Evolutionary conservation across 1,140 invertebrate species (phyloP).

Genomic region (Ditylenchus dipsaci): DNA sequence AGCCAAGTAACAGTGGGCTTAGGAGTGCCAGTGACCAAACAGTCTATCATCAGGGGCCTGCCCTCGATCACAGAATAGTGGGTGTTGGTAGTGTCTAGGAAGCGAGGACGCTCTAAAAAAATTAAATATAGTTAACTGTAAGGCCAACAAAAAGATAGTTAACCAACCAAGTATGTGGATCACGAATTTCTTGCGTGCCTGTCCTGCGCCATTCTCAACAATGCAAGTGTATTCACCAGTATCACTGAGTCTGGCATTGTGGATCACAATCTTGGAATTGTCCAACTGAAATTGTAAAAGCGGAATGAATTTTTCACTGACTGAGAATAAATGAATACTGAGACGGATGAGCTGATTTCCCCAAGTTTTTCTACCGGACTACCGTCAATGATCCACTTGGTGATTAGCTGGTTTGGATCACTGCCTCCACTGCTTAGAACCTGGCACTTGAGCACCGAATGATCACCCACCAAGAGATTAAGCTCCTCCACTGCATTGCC

Average conservation of each 20-base stretch:
- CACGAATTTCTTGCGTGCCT: slow-evolving; percentile 51
- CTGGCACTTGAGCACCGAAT: slow-evolving; percentile 36
- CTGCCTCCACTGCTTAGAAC: slow-evolving; percentile 13
- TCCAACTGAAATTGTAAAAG: neutral
- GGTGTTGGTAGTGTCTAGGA: slow-evolving; percentile 51
- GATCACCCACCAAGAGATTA: slow-evolving; percentile 40
- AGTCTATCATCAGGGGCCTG: slow-evolving; percentile 59
- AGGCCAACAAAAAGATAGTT: neutral
- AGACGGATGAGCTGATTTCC: slow-evolving; percentile 1
- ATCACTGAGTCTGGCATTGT: slow-evolving; percentile 35
- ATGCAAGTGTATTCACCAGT: slow-evolving; percentile 57
- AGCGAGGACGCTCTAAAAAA: slow-evolving; percentile 46
- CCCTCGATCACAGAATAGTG: slow-evolving; percentile 58
- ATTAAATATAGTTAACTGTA: neutral
- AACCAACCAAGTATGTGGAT: slow-evolving; percentile 60
- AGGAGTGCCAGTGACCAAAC: slow-evolving; percentile 61
- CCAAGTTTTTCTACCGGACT: slow-evolving; percentile 19
- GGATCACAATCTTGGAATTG: slow-evolving; percentile 17
- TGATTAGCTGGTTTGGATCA: slow-evolving; percentile 16
- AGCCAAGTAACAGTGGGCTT: slow-evolving; percentile 61
- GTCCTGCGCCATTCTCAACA: slow-evolving; percentile 58
- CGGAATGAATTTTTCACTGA: neutral
- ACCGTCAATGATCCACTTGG: slow-evolving; percentile 36
- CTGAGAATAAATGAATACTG: neutral
- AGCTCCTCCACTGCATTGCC: slow-evolving; percentile 21